Base-by-base conservation (phyloP, 1,140 invertebrate genomes). In the Nomia melanderi region DNA sequence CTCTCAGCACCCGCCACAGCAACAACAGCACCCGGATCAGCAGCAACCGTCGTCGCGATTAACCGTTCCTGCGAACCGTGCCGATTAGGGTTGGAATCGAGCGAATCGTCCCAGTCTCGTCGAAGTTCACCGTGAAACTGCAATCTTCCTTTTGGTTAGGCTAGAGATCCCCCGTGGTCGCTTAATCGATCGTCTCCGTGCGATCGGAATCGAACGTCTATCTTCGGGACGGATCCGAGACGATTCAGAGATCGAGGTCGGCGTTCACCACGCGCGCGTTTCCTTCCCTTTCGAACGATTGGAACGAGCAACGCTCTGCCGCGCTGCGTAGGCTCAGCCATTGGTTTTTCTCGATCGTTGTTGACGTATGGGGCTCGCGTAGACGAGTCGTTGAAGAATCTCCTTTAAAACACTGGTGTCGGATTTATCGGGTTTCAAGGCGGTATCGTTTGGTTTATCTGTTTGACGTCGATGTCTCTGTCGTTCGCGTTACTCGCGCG, bases 1-100 rank as follows among this genome's bases (percentile, higher is more conserved):
- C 67, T 69, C 72, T 53, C 83, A 85, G 47, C 86, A 87, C 36
- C 80, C 83, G 36, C 86, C 86, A 2, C 85, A 82, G 2, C 81
- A 85, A 0, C 83, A 74, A 4, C 71, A 71, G 0, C 75, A 70
- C 0, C 84, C 81, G 2, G 86, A 81, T 9, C 76, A 85, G 9
- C 81, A 77, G 31, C 78, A 77, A 27, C 80, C 82, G 33, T 67
- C 69, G 50, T 29, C 78, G 47, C 78, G 83, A 72, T 50, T 86
- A 39, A 82, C 79, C n/a, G n/a, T n/a, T n/a, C n/a, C n/a, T n/a
- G n/a, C n/a, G n/a, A n/a, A n/a, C n/a, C n/a, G n/a, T n/a, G n/a
- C n/a, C n/a, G n/a, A n/a, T n/a, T n/a, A n/a, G n/a, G n/a, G n/a
- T n/a, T n/a, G n/a, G n/a, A n/a, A n/a, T n/a, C n/a, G n/a, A n/a